phyloP scores from a whole-genome alignment of 2,113 vertebrate species.

The Haemorhous mexicanus region DNA sequence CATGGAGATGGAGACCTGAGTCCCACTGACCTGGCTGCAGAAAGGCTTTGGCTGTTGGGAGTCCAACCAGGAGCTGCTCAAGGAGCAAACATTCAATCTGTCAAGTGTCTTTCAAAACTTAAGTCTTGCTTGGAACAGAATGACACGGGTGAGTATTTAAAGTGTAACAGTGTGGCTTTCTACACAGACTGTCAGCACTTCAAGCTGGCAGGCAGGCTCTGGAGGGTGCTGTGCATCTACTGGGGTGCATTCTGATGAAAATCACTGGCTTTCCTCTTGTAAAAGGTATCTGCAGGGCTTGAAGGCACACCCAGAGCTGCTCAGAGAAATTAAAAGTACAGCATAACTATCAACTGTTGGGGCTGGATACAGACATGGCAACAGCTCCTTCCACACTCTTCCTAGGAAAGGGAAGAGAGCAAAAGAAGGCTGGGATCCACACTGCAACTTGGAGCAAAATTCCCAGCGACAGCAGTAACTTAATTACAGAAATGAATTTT shows the following conservation, averaged over 20 bases:
- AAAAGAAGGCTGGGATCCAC: neutral
- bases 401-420: neutral
- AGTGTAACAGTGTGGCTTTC: neutral
- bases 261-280: neutral
- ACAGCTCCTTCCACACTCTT: neutral
- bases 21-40: neutral
- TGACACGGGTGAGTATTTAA: neutral
- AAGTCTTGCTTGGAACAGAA: neutral
- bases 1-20: accelerated
- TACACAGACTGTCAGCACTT: neutral
- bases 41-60: neutral
- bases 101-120: neutral
- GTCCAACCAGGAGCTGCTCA: neutral
- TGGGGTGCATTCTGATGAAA: neutral
- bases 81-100: neutral
- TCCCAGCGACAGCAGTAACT: neutral
- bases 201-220: neutral
- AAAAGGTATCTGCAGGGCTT: neutral
- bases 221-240: neutral
- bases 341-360: neutral
- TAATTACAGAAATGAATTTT: neutral
- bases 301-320: neutral
- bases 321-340: neutral
- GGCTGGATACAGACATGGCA: neutral
- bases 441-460: neutral